Evolutionary conservation across 2,888 invertebrate species (phyloP), one percentile per base, ranked within the genome.

Genomic region (Volucella inanis): DNA sequence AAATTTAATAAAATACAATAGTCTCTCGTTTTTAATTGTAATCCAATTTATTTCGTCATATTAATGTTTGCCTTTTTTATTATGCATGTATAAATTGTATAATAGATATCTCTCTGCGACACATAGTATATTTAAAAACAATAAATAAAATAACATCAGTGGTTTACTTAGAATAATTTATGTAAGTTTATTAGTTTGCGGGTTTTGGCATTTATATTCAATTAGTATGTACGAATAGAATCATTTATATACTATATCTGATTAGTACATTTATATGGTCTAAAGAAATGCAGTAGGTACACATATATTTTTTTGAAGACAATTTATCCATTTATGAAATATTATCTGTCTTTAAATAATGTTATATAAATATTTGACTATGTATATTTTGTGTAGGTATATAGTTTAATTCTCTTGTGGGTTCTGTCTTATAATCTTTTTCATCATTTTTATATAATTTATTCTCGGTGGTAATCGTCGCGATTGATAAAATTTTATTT

Each of bases 381-480:
- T 61, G 41, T 79, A 61, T 43, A 67, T 59, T 31, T 43, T 22
- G 54, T 22, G 54, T 57, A 55, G 47, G 49, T 59, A 64, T 49
- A 38, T 65, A 71, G 59, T 3, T 31, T 31, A 31, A 31, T 31
- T 31, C 31, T 3, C 31, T 6, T 31, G 31, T 31, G 31, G 31
- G 31, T 31, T 31, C 6, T 31, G 15, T 43, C 64, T 18, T 47
- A 38, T 65, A 59, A 65, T 78, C 38, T 65, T 9, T 43, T 49
- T 52, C 11, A 38, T 39, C 61, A 11, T 59, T 18, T 82, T 65
- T 71, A 70, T 10, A 54, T 68, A 54, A 54, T 64, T 71, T 31
- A 9, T 54, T 15, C 15, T 76, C 84, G 84, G 84, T 84, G 84
- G 84, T 84, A 80, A 80, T 80, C 80, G 79, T 84, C 84, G 71